Percentiles rank a stretch among this genome's conserved stretches.
Evolutionary conservation across 2,888 invertebrate species (phyloP).

Genomic region (Aleiodes testaceus): DNA sequence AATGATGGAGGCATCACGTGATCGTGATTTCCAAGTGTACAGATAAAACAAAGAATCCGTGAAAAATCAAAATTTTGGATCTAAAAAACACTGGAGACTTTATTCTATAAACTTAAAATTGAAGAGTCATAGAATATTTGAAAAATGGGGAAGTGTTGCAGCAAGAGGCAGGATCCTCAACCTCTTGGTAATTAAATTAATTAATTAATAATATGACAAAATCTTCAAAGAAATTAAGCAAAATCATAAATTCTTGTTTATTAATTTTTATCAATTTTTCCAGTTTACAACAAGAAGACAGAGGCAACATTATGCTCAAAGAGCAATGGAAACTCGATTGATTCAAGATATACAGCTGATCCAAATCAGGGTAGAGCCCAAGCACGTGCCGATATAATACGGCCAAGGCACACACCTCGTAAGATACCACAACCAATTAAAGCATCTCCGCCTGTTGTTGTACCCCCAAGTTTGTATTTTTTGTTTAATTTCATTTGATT

Average conservation of each 20-base stretch:
- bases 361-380: constrained; percentile 82
- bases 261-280: constrained; percentile 54
- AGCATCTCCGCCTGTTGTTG: constrained; percentile 68
- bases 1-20: constrained; percentile 49
- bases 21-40: constrained; percentile 45
- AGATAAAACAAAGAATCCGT: constrained; percentile 48
- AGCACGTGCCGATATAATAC: constrained; percentile 84
- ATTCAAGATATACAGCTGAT: constrained; percentile 84
- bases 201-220: neutral
- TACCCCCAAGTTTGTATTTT: constrained; percentile 71
- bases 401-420: constrained; percentile 81
- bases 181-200: constrained; percentile 75
- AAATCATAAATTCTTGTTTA: too few relatives aligned
- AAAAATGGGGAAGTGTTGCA: constrained; percentile 90
- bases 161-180: constrained; percentile 86
- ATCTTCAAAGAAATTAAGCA: neutral
- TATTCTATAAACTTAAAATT: constrained; percentile 20
- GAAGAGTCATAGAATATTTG: constrained; percentile 6
- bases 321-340: constrained; percentile 74
- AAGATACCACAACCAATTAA: constrained; percentile 72
- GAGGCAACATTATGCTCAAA: constrained; percentile 68
- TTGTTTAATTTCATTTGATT: constrained; percentile 52
- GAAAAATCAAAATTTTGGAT: constrained; percentile 26
- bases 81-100: constrained; percentile 15
- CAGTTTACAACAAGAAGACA: constrained; percentile 71